Percentiles rank a stretch among this genome's conserved stretches.
Conservation (phyloP, 2,888 invertebrate genomes). For the Xestobium rufovillosum region DNA sequence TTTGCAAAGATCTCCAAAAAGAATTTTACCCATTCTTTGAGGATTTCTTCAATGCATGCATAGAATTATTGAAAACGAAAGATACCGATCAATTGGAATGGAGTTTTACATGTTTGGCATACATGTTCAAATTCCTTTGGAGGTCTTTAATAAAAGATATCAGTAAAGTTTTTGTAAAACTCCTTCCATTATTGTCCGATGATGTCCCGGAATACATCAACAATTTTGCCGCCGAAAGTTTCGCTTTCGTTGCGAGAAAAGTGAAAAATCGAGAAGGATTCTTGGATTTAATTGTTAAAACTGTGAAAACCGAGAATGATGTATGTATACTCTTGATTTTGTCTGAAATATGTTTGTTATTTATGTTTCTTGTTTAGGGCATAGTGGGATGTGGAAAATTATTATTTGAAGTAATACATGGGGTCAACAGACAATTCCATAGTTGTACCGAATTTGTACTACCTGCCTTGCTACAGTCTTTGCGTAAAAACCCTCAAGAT, state of each 20-base stretch:
- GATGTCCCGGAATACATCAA: constrained; percentile 76
- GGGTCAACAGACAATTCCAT: constrained; percentile 78
- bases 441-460: constrained; percentile 69
- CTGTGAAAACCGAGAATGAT: constrained; percentile 58
- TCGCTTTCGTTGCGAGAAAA: constrained; percentile 89
- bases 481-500: constrained; percentile 50
- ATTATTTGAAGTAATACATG: constrained; percentile 81
- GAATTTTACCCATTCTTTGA: constrained; percentile 86
- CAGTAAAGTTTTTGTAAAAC: constrained; percentile 58
- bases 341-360: constrained; percentile 1
- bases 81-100: constrained; percentile 81
- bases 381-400: constrained; percentile 76
- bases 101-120: constrained; percentile 78
- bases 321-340: constrained; percentile 45
- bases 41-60: constrained; percentile 63
- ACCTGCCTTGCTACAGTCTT: constrained; percentile 55
- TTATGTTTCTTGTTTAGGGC: constrained; percentile 46
- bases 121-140: constrained; percentile 85
- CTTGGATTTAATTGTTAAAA: constrained; percentile 59
- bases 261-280: constrained; percentile 72
- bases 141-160: constrained; percentile 75
- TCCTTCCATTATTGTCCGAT: constrained; percentile 70
- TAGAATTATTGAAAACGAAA: constrained; percentile 63
- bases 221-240: constrained; percentile 92
- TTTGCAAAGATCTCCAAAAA: constrained; percentile 79